Percentiles rank a stretch among this genome's conserved stretches.
Evolutionary conservation across 2,797 vertebrate species (phyloP).

Genomic region (Sebastes ruberrimus): DNA sequence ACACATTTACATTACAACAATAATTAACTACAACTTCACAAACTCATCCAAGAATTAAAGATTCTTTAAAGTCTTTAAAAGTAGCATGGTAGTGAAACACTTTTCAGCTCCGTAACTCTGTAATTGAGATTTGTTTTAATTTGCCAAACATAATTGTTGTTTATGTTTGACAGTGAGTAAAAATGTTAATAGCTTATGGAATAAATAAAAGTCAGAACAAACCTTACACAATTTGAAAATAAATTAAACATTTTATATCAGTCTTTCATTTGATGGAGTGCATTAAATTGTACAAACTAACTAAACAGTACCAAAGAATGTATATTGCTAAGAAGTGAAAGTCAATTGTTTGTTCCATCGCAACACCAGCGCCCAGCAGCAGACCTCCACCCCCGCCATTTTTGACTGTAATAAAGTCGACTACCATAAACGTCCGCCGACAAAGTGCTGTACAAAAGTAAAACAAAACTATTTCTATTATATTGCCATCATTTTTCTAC

Average conservation of each 20-base stretch:
- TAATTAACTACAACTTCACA: neutral
- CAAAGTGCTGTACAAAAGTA: too few species aligned
- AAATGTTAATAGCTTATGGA: neutral
- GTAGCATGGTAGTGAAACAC: neutral
- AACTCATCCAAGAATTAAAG: neutral
- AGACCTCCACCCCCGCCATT: too few species aligned
- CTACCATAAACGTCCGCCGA: too few species aligned
- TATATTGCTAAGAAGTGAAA: too few species aligned
- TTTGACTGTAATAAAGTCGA: too few species aligned
- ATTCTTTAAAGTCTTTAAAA: neutral
- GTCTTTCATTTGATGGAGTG: neutral
- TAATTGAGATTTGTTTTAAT: neutral
- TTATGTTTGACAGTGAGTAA: neutral
- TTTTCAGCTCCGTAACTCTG: neutral
- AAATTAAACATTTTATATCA: neutral
- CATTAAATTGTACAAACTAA: neutral
- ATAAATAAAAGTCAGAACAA: neutral
- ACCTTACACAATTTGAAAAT: neutral
- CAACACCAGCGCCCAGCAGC: too few species aligned
- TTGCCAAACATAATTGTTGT: neutral
- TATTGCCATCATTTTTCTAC: too few species aligned
- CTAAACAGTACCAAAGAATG: neutral
- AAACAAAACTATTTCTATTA: too few species aligned
- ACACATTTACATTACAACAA: neutral
- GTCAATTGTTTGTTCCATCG: too few species aligned